Evolutionary conservation across 2,888 invertebrate genomes (phyloP), one percentile per base, ranked within the genome.

Genomic region (Sylvicola cinctus): DNA sequence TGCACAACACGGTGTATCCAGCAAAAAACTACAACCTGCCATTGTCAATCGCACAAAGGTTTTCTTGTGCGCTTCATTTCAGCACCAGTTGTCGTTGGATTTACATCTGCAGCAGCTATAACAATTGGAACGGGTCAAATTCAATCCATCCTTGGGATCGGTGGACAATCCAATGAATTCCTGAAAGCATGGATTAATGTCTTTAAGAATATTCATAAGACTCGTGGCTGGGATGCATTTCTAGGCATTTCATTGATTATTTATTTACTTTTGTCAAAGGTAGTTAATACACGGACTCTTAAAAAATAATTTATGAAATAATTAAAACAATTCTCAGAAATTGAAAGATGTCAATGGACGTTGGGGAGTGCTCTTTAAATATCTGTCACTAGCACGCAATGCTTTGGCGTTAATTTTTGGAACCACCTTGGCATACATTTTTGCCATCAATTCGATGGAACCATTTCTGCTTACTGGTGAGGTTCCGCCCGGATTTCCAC

Each of bases 11-110:
- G 4, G 5, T 20, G 20, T 8, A 20, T 20, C 20, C 4, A 20
- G 8, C 5, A 20, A 20, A 6, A 4, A 20, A 20, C 8, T 4
- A 20, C 20, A 8, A 20, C 8, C 20, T 20, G 20, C 8, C 20
- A 20, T n/a, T n/a, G n/a, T n/a, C n/a, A n/a, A n/a, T n/a, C n/a
- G n/a, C n/a, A n/a, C n/a, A n/a, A n/a, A 70, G 78, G 85, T 31
- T 81, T 83, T 47, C 58, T 87, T 1, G 65, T 85, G 30, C 77
- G 83, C 48, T 87, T 85, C 48, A 83, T 88, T 51, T 85, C 85
- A 1, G 67, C 71, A 42, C 84, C 87, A 0, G 84, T 87, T 3
- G 80, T 81, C 20, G 70, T 74, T 30, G 85, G 79, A 0, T 88
- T 88, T 50, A 85, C 84, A 0, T 70, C 79, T 5, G 84, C 84